phyloP scores from a whole-genome alignment of 2,113 vertebrate species.

The Alaudala cheleensis region DNA sequence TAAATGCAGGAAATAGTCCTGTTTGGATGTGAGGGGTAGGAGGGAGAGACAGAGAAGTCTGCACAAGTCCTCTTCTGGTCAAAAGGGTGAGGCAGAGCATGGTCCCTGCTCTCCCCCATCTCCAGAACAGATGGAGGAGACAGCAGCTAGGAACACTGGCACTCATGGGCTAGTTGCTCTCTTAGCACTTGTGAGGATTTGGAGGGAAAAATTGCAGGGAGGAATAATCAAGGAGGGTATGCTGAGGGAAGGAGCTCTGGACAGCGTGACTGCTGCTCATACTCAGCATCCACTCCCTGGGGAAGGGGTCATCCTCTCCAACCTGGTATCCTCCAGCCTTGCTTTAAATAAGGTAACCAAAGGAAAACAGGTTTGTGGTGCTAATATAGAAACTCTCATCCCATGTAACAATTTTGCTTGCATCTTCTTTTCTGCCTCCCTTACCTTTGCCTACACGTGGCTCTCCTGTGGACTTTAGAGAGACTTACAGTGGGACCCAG shows the following conservation, averaged over 20 bases:
- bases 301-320: neutral
- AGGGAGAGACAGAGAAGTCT: neutral
- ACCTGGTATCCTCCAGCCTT: neutral
- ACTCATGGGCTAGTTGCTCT: neutral
- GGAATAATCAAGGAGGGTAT: neutral
- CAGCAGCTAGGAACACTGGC: neutral
- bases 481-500: neutral
- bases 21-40: neutral
- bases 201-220: neutral
- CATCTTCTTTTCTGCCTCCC: neutral
- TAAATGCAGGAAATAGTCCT: neutral
- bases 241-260: neutral
- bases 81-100: neutral
- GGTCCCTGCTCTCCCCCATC: neutral
- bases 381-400: neutral
- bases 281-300: neutral
- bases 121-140: neutral
- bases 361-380: neutral
- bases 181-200: neutral
- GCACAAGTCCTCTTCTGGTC: neutral
- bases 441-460: neutral
- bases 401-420: neutral
- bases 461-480: neutral
- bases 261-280: neutral
- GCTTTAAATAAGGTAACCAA: neutral